A percentile compares a stretch with the other conserved stretches of the same genome.
These are phyloP conservation scores for Ophioninae sp. DNA, from an alignment of 2,888 invertebrate genomes.

Conservation along the genomic window DNA sequence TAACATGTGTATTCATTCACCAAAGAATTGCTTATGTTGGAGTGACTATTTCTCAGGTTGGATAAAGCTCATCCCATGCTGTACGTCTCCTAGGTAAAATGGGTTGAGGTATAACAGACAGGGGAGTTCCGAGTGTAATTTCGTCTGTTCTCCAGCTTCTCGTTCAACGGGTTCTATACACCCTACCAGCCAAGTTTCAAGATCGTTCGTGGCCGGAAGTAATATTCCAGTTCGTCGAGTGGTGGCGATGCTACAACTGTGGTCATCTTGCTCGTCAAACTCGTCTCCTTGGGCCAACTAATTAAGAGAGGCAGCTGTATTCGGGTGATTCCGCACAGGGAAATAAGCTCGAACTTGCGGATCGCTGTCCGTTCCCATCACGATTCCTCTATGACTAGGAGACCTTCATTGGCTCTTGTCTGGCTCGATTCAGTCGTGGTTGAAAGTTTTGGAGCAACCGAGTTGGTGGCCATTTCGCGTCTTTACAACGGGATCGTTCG, in stretches of 20 bases:
- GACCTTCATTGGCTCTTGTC: conserved; percentile 30
- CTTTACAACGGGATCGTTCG: conserved; percentile 70
- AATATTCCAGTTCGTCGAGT: conserved; percentile 53
- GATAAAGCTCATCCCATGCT: neutral
- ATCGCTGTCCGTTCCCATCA: conserved; percentile 38
- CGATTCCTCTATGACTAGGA: conserved; percentile 19
- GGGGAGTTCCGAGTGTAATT: conserved; percentile 56
- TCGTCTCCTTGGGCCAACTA: conserved; percentile 63
- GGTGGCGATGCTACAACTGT: conserved; percentile 31
- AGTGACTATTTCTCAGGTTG: conserved; percentile 28
- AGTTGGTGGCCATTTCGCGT: conserved; percentile 53
- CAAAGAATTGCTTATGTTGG: conserved; percentile 41
- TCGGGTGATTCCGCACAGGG: conserved; percentile 54
- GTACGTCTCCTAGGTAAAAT: conserved; percentile 37
- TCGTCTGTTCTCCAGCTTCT: conserved; percentile 50
- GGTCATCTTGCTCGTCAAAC: conserved; percentile 64
- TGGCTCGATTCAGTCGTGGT: conserved; percentile 47
- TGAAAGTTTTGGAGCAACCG: conserved; percentile 55
- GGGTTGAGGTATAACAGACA: conserved; percentile 41
- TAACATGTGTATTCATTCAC: conserved; percentile 35
- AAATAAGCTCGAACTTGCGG: conserved; percentile 54
- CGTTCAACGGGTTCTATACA: conserved; percentile 51
- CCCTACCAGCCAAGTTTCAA: conserved; percentile 54
- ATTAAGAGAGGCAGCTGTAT: conserved; percentile 64
- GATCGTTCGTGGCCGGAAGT: conserved; percentile 64